Conservation (phyloP, 2,797 vertebrate species). For the Cheirogaleus major region DNA sequence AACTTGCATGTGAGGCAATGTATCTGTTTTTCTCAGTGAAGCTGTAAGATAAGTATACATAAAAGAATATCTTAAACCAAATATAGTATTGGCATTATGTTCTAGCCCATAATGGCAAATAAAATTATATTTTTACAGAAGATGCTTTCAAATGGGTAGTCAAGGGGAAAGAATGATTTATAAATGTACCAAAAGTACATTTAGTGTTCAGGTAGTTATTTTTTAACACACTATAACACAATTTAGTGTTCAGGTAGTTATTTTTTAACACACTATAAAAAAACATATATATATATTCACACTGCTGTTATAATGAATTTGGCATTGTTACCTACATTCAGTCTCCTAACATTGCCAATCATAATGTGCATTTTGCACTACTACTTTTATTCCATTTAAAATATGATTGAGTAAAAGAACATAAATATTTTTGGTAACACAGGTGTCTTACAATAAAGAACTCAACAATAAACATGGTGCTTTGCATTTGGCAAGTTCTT, state of each 20-base stretch:
- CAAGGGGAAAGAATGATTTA: not conserved
- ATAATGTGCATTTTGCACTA: not conserved
- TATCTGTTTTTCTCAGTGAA: not conserved
- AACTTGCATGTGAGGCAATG: not conserved
- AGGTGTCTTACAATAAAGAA: not conserved
- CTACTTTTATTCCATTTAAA: not conserved
- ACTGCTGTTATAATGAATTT: not conserved
- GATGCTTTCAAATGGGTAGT: slow-evolving; percentile 26
- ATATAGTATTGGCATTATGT: not conserved
- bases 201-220: not conserved
- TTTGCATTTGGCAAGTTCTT: not conserved
- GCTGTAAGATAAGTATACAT: not conserved
- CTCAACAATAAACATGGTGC: not conserved
- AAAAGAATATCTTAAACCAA: slow-evolving; percentile 40
- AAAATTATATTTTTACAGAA: slow-evolving; percentile 33
- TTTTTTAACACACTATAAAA: not conserved
- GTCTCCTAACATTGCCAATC: not conserved
- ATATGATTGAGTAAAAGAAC: not conserved
- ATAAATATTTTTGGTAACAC: not conserved
- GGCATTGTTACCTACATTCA: not conserved
- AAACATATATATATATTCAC: not conserved
- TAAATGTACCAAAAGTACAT: not conserved
- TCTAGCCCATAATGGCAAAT: not conserved
- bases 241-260: not conserved
- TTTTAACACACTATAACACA: not conserved